These are phyloP conservation scores for Epizoanthus scotinus DNA, from an alignment of 92 coral and sea anemone genomes.

Conservation along the genomic window DNA sequence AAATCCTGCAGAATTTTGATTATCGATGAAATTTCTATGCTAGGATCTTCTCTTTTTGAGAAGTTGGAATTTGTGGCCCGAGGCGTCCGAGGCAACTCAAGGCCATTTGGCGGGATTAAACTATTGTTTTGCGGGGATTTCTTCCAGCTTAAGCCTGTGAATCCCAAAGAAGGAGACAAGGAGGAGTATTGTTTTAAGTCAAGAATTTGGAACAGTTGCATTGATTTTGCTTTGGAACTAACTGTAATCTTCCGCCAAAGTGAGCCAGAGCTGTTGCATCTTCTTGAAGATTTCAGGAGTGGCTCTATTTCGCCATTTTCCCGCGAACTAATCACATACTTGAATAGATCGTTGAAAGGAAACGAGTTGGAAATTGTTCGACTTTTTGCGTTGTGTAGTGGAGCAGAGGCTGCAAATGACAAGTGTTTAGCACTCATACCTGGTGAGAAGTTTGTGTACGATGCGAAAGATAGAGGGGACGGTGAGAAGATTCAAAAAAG, in stretches of 20 bases:
- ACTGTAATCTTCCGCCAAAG: too few relatives aligned
- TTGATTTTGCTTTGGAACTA: too few relatives aligned
- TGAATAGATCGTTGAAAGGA: too few relatives aligned
- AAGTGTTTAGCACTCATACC: constrained; percentile 16
- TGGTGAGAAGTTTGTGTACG: constrained; percentile 26
- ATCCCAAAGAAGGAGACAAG: too few relatives aligned
- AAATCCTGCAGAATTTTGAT: constrained; percentile 34
- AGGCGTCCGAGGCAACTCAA: constrained; percentile 11
- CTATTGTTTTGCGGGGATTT: constrained; percentile 43
- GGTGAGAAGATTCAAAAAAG: not conserved
- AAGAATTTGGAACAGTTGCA: too few relatives aligned
- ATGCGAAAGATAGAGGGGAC: constrained; percentile 24
- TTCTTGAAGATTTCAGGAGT: too few relatives aligned
- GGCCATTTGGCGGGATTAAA: constrained; percentile 53
- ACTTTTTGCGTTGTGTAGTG: constrained; percentile 2
- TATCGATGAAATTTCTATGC: constrained; percentile 55
- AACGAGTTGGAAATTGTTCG: constrained; percentile 9
- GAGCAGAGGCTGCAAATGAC: constrained; percentile 25
- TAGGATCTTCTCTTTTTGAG: constrained; percentile 37
- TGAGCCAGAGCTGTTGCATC: too few relatives aligned
- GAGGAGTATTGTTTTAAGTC: too few relatives aligned
- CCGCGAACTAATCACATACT: too few relatives aligned
- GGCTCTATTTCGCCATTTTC: too few relatives aligned
- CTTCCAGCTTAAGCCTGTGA: too few relatives aligned
- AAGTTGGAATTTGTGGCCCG: constrained; percentile 34